Evolutionary conservation across 2,888 invertebrate genomes (phyloP), one percentile per base, ranked within the genome.

Genomic region (Amorpha juglandis): DNA sequence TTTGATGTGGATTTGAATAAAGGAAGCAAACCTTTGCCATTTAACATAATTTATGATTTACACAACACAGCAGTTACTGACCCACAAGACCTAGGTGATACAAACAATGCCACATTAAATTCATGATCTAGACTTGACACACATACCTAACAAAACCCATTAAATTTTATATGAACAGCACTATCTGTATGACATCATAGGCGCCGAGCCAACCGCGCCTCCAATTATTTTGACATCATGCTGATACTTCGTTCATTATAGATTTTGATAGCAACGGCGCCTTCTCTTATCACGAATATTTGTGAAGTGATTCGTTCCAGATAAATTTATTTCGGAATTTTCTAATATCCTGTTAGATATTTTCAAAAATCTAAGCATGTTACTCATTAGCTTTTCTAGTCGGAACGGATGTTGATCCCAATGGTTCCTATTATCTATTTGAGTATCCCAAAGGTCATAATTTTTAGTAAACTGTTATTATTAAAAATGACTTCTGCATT

Each of bases 191-290:
- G 64, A 58, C 48, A 48, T 65, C 64, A 65, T 48, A 48, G 64
- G 58, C 64, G 64, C 64, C 64, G 58, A 58, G 9, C 11, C 42
- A 58, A 48, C 21, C 63, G 62, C 63, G 45, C 66, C 53, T 66
- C 66, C 53, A 66, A 63, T 63, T 47, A 63, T 38, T 63, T 53
- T 45, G 42, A 47, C 62, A 62, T 66, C 65, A 51, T n/a, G 55
- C 50, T 52, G 33, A 62, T 58, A 62, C 12, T 63, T 51, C 12
- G 48, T 38, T 50, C 38, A 51, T 42, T 51, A 16, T 12, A 9
- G 19, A 9, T 6, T 8, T 16, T 35, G 63, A 63, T 63, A 63
- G 38, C 14, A 11, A 11, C 35, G 63, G 47, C 66, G 47, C 47
- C 52, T 33, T 2, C 52, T 27, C 52, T 27, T 66, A 63, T 66